Percentiles rank a stretch among this genome's conserved stretches.
Evolutionary conservation across 2,888 invertebrate genomes (phyloP).

Genomic region (Drosophila flavopinicola): DNA sequence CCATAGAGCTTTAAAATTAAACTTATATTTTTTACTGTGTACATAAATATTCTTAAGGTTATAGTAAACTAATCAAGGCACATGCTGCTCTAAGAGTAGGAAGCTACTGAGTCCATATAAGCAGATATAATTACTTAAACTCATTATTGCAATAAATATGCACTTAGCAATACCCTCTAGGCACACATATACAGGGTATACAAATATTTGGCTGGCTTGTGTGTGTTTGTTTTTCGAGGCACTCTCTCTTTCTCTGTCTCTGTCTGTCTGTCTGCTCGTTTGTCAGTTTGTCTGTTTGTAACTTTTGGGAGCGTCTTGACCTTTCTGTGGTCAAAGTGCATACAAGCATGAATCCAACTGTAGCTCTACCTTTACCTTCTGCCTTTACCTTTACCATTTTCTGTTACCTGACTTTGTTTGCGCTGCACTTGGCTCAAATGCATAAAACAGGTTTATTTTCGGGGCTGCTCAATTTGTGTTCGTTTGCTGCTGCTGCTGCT

Average conservation of each 20-base stretch:
- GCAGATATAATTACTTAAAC: too few species aligned
- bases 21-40: too few species aligned
- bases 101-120: too few species aligned
- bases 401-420: slow-evolving; percentile 39
- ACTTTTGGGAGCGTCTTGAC: slow-evolving; percentile 68
- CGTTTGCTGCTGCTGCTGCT: too few species aligned
- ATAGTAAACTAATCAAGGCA: too few species aligned
- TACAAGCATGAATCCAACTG: slow-evolving; percentile 70
- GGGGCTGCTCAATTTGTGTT: slow-evolving; percentile 51
- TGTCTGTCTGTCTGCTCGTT: slow-evolving; percentile 8
- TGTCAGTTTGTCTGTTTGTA: slow-evolving; percentile 20
- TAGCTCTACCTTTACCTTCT: slow-evolving; percentile 33
- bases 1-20: too few species aligned
- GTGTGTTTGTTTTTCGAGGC: slow-evolving; percentile 2
- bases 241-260: slow-evolving; percentile 4
- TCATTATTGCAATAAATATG: background rate
- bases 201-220: slow-evolving; percentile 45
- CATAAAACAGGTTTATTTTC: slow-evolving; percentile 63
- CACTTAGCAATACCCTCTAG: background rate
- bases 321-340: slow-evolving; percentile 78
- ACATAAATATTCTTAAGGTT: too few species aligned
- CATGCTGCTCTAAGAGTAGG: too few species aligned
- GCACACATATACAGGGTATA: slow-evolving; percentile 16
- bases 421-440: slow-evolving; percentile 56
- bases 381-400: slow-evolving; percentile 10